A percentile compares a stretch with the other conserved stretches of the same genome.
Evolutionary conservation across 2,797 vertebrate genomes (phyloP).

Genomic region (Amniataba percoides): DNA sequence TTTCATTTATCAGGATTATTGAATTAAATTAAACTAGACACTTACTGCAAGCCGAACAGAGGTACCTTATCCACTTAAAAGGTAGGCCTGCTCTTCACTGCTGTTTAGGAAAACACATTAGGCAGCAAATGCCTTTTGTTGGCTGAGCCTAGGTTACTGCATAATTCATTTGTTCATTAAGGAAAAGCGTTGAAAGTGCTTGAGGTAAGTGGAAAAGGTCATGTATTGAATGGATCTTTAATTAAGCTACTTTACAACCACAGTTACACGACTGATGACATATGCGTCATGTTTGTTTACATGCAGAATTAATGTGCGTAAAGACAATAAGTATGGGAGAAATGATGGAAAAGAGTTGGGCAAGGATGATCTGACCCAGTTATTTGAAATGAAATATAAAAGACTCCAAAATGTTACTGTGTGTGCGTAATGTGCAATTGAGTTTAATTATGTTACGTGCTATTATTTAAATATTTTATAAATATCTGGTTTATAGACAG

Average conservation of each 20-base stretch:
- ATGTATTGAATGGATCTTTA: slow-evolving; percentile 82
- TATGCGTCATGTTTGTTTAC: slow-evolving; percentile 71
- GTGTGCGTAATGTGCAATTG: background rate
- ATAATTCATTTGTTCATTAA: slow-evolving; percentile 85
- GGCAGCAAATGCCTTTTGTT: slow-evolving; percentile 82
- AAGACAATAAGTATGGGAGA: slow-evolving; percentile 40
- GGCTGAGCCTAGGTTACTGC: slow-evolving; percentile 77
- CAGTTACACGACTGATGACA: slow-evolving; percentile 76
- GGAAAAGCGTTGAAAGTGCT: slow-evolving; percentile 78
- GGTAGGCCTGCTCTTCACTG: slow-evolving; percentile 84
- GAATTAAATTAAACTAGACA: slow-evolving; percentile 93
- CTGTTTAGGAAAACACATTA: slow-evolving; percentile 87
- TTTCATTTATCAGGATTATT: slow-evolving; percentile 92
- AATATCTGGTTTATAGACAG: background rate
- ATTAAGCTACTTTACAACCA: slow-evolving; percentile 81
- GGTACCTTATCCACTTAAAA: slow-evolving; percentile 87
- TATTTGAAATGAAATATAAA: slow-evolving; percentile 16
- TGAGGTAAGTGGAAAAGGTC: slow-evolving; percentile 82
- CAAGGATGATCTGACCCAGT: slow-evolving; percentile 6
- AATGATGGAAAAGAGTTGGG: background rate
- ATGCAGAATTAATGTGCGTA: slow-evolving; percentile 48
- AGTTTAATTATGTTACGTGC: background rate
- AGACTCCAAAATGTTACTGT: background rate
- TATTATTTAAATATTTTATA: background rate
- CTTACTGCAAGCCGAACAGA: slow-evolving; percentile 84